phyloP scores from a whole-genome alignment of 2,113 vertebrate genomes.

The Isichthys henryi region DNA sequence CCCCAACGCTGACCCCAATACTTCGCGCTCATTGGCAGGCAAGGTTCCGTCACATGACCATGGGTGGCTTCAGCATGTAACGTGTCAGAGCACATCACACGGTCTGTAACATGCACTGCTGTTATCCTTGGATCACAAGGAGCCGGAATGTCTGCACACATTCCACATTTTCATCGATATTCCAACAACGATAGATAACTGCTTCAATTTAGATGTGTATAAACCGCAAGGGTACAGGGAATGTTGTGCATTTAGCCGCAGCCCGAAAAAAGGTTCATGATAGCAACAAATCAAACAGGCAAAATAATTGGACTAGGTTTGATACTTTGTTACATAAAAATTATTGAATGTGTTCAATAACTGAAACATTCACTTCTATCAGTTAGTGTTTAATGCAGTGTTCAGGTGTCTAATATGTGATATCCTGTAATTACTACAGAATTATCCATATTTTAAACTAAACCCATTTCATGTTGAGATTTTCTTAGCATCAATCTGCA shows the following conservation, averaged over 20 bases:
- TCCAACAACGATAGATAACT: not conserved
- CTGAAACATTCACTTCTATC: not conserved
- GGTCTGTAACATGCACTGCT: not conserved
- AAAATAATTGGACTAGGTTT: not conserved
- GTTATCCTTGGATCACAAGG: not conserved
- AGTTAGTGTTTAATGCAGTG: not conserved
- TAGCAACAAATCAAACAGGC: not conserved
- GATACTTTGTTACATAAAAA: not conserved
- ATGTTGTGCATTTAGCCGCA: not conserved
- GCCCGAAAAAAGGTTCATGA: not conserved
- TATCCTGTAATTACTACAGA: not conserved
- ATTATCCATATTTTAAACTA: not conserved
- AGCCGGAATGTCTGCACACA: not conserved
- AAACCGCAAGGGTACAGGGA: not conserved
- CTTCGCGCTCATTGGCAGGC: constrained; percentile 13
- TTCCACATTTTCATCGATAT: not conserved
- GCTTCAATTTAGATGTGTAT: not conserved
- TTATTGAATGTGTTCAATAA: not conserved
- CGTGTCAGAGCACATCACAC: constrained; percentile 18
- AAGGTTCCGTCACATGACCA: not conserved
- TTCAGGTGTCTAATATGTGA: not conserved
- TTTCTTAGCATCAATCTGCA: not conserved
- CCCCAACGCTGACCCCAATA: constrained; percentile 19
- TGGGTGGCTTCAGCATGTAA: not conserved
- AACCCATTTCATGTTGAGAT: not conserved